Base-by-base conservation (phyloP, 2,888 invertebrate species). In the Drosophila kanekoi region DNA sequence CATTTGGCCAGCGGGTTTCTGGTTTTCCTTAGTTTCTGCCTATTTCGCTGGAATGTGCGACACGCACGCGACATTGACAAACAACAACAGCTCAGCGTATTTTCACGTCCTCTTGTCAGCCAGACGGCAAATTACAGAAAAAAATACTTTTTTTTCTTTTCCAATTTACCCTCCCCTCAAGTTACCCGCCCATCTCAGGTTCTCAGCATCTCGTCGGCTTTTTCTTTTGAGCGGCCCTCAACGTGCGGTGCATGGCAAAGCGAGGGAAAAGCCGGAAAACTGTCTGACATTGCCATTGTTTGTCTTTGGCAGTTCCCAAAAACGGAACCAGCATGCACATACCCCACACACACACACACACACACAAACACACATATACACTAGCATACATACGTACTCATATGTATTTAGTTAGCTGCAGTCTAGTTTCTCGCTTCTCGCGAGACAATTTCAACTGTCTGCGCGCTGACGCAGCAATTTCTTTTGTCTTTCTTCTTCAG, bases 221-320 rank as follows among this genome's bases (percentile, higher is more conserved):
- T 77, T 72, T 77, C 61, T 62, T 68, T 84, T 81, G 69, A 81
- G 81, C 68, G 62, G 58, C 53, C 52, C 66, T 64, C 58, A 58
- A 81, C 85, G 85, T 81, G 85, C 76, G 72, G 48, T 57, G 85
- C 80, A 81, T 81, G 65, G 74, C 79, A 74, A 78, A 71, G 59
- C 44, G 45, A 48, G 40, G 75, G 62, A 63, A 78, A 78, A 69
- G 69, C 75, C 68, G 82, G 75, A 81, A 84, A 84, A 81, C 65
- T 67, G 71, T 69, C 75, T 81, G 85, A 70, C 73, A 70, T 70
- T 73, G 63, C 78, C 74, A 73, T 73, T 73, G 78, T 80, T 71
- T 63, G 73, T 61, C 68, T 64, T 64, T 75, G 62, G 66, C 63
- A 66, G 60, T 81, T 67, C 43, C 62, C 64, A 63, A 81, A 79